These are phyloP conservation scores for Syncerus caffer DNA, from an alignment of 2,797 vertebrate species.

Conservation along the genomic window DNA sequence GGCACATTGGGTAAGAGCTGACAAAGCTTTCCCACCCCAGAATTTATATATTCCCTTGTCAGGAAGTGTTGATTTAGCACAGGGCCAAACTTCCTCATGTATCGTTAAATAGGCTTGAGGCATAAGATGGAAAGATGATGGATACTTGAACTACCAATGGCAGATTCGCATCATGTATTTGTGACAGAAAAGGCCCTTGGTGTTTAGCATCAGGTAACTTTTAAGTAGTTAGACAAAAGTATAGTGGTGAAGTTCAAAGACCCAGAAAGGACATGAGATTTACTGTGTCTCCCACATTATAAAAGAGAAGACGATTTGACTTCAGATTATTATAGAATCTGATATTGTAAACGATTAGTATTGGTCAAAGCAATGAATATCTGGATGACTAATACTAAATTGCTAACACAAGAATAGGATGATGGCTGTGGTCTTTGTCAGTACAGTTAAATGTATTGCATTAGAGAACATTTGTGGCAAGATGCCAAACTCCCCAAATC, in stretches of 20 bases:
- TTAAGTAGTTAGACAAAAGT: neutral
- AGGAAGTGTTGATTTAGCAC: conserved; percentile 57
- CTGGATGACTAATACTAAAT: neutral
- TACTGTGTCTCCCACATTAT: neutral
- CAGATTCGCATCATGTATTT: neutral
- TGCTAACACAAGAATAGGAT: neutral
- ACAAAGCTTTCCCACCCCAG: conserved; percentile 25
- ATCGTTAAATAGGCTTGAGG: conserved; percentile 56
- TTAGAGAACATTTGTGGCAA: neutral
- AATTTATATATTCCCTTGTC: conserved; percentile 57
- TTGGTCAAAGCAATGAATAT: neutral
- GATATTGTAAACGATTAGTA: neutral
- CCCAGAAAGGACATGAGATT: neutral
- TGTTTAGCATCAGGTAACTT: conserved; percentile 26
- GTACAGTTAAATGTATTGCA: neutral
- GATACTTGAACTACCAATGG: neutral
- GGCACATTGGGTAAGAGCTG: neutral
- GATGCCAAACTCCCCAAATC: neutral
- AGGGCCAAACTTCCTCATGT: conserved; percentile 35
- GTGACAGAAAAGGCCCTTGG: neutral
- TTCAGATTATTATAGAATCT: neutral
- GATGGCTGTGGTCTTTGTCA: neutral
- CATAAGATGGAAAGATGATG: conserved; percentile 51
- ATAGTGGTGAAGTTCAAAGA: neutral
- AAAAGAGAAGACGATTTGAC: neutral